Percentiles rank a stretch among this genome's conserved stretches.
phyloP scores from a whole-genome alignment of 2,113 vertebrate genomes.

The Dicentrarchus labrax region DNA sequence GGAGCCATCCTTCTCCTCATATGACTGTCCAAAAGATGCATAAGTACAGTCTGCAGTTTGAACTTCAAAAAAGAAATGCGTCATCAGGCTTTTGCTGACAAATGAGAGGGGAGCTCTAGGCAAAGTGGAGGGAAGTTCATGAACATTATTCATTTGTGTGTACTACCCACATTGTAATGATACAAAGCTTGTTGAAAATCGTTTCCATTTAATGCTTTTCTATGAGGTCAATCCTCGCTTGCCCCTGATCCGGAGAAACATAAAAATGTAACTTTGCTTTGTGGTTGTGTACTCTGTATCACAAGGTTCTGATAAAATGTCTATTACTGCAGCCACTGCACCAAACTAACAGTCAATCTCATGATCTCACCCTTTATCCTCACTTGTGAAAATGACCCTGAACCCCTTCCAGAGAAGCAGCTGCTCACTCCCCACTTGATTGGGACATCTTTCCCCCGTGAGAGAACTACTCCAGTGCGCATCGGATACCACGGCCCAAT shows the following conservation, averaged over 20 bases:
- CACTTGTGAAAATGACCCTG: conserved; percentile 43
- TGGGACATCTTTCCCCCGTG: conserved; percentile 36
- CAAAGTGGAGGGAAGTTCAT: too few species aligned
- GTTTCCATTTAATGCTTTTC: neutral
- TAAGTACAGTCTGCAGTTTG: too few species aligned
- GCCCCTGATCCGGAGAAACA: neutral
- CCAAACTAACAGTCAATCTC: conserved; percentile 27
- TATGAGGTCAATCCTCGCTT: neutral
- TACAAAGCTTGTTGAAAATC: too few species aligned
- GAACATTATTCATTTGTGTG: too few species aligned
- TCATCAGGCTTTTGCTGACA: too few species aligned
- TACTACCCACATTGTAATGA: too few species aligned
- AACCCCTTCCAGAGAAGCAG: conserved; percentile 33
- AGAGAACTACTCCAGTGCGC: conserved; percentile 20
- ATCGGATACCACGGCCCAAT: conserved; percentile 28
- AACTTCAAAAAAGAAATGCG: too few species aligned
- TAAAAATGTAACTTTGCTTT: neutral
- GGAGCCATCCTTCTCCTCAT: too few species aligned
- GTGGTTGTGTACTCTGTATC: neutral
- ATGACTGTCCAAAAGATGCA: too few species aligned
- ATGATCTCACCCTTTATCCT: conserved; percentile 26
- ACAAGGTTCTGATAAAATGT: neutral
- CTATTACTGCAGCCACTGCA: neutral
- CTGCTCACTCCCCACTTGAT: conserved; percentile 39
- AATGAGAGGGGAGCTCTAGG: too few species aligned